Percentiles rank a stretch among this genome's conserved stretches.
Conservation (phyloP, 2,797 vertebrate species). For the Vireo griseus region DNA sequence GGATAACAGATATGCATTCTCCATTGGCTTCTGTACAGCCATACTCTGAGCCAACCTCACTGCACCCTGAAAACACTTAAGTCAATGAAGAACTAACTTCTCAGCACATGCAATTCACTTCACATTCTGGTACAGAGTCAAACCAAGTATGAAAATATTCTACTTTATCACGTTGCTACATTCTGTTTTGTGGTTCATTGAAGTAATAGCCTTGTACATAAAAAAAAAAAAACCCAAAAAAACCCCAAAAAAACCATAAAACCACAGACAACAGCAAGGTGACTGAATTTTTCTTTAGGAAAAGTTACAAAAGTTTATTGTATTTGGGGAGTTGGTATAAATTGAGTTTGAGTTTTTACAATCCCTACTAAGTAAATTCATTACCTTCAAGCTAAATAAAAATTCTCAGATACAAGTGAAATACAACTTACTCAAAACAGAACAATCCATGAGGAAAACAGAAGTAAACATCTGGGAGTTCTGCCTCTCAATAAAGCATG, state of each 20-base stretch:
- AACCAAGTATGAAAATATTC: neutral
- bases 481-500: neutral
- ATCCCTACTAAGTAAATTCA: neutral
- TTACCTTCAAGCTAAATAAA: neutral
- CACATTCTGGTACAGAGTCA: neutral
- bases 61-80: accelerated
- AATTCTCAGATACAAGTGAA: neutral
- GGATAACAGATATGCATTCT: neutral
- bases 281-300: neutral
- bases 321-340: neutral
- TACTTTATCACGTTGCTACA: neutral
- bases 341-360: neutral
- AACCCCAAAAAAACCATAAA: no score
- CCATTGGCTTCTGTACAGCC: neutral
- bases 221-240: neutral
- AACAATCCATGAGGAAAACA: neutral
- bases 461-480: neutral
- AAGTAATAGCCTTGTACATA: neutral
- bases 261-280: neutral
- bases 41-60: neutral
- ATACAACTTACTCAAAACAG: neutral
- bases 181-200: neutral
- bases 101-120: neutral
- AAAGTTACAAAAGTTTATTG: neutral
- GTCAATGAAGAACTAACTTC: neutral